Base-by-base conservation (phyloP, 2,113 vertebrate genomes). In the Micronisus gabar region DNA sequence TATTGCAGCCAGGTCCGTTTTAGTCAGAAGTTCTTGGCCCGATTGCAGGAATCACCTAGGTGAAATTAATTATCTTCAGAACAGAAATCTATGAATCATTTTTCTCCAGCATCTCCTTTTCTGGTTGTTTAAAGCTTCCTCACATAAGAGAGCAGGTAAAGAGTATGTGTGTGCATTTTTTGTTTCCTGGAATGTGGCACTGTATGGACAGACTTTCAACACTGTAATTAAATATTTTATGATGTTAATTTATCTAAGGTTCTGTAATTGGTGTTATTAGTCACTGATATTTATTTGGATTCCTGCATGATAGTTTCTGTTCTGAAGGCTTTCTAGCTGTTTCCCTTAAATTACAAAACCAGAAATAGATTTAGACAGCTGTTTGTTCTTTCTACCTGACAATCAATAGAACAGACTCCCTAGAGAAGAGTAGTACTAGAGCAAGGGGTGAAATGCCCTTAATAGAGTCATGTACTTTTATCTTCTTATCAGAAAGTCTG, bases 221-320 rank as follows among this genome's bases (percentile, higher is more conserved):
- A 47, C 40, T 71, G 17, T 72, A 62, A 29, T 93, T 86, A 71
- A 81, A 71, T 86, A 82, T 92, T 83, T 95, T 90, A 56, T 45
- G 10, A 14, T 41, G 36, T 75, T 94, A 81, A 81, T 92, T 80
- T 93, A 55, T 67, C 65, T 88, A 17, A 88, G 70, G 66, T 80
- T 90, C 78, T 90, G 40, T 93, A 96, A 80, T 80, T 82, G 70
- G 14, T 56, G 62, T 45, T 81, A 56, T 85, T 91, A 91, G 70
- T 91, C 63, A 67, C 43, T 62, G 68, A 63, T 93, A 90, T 45
- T 95, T 90, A 73, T 94, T 93, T 96, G 86, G 55, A 93, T 94
- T 94, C 34, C 72, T 74, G 52, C 65, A 58, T 76, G 76, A 41
- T 47, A 53, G 53, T 70, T 91, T 93, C 79, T 95, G 23, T 88